These are phyloP conservation scores for Caenorhabditis drosophilae DNA, from an alignment of 2,888 invertebrate species.

Conservation along the genomic window DNA sequence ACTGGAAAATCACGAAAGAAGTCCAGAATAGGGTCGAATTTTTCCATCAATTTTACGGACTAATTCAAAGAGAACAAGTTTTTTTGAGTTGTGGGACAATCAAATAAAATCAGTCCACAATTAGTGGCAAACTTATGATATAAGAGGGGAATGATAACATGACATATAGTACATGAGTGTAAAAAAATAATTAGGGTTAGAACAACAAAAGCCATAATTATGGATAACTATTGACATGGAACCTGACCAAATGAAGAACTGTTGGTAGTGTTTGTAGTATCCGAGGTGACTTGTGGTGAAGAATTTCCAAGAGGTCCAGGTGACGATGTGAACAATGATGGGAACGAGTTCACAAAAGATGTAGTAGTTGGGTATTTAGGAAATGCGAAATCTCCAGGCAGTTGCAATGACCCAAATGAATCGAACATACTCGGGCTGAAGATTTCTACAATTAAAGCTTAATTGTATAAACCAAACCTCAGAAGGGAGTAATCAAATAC, in stretches of 20 bases:
- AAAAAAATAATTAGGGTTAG: not conserved
- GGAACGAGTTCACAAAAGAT: slow-evolving; percentile 42
- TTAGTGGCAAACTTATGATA: not conserved
- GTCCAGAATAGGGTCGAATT: too few species aligned
- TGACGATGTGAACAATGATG: slow-evolving; percentile 22
- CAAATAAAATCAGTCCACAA: too few species aligned
- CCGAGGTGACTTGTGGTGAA: not conserved
- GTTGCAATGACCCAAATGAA: slow-evolving; percentile 31
- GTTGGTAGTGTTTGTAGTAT: not conserved
- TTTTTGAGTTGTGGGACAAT: too few species aligned
- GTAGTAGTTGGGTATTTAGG: slow-evolving; percentile 42
- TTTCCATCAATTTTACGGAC: slow-evolving; percentile 2
- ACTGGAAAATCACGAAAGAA: too few species aligned
- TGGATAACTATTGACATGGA: slow-evolving; percentile 12
- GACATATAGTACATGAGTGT: slow-evolving; percentile 31
- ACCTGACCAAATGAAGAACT: slow-evolving; percentile 1
- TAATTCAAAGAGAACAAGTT: not conserved
- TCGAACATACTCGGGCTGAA: slow-evolving; percentile 35
- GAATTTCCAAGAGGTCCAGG: not conserved
- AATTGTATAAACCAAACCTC: not conserved
- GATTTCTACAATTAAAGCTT: not conserved
- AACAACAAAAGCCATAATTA: slow-evolving; percentile 22
- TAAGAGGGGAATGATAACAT: slow-evolving; percentile 19
- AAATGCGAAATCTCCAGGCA: slow-evolving; percentile 24
- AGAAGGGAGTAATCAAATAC: slow-evolving; percentile 27